Conservation (phyloP, 1,140 invertebrate genomes). For the Subanguina moxae region DNA sequence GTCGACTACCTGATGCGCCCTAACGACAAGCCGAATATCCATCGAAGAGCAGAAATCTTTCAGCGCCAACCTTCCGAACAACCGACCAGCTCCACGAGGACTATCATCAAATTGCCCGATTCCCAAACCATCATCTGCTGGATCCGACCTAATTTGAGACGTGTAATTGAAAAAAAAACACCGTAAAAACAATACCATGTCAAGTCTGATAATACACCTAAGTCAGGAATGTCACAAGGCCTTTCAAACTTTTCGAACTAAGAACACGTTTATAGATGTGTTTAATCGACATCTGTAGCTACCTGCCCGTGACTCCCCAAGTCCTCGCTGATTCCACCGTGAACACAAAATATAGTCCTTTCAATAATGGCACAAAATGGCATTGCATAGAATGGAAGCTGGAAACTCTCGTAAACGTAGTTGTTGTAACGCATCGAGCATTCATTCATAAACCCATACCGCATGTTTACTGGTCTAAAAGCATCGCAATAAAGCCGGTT, state of each 20-base stretch:
- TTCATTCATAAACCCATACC: background rate
- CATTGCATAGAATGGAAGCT: conserved; percentile 60
- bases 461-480: background rate
- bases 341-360: conserved; percentile 79
- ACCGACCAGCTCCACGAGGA: background rate
- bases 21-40: background rate
- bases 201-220: conserved; percentile 7
- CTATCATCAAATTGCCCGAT: background rate
- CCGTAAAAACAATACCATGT: too few relatives aligned
- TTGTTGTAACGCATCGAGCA: conserved; percentile 31
- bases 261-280: background rate
- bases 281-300: background rate
- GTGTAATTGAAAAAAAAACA: background rate
- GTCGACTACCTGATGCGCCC: conserved; percentile 18
- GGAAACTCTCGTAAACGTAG: conserved; percentile 40
- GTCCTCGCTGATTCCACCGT: conserved; percentile 76
- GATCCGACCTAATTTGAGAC: too few relatives aligned
- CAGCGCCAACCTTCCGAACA: background rate
- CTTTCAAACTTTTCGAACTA: conserved; percentile 14
- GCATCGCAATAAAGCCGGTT: background rate
- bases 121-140: background rate
- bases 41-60: background rate
- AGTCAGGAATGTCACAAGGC: conserved; percentile 16
- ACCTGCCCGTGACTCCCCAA: conserved; percentile 62
- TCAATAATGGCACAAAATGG: conserved; percentile 75